phyloP scores from a whole-genome alignment of 2,797 vertebrate species.

The Cheirogaleus major region DNA sequence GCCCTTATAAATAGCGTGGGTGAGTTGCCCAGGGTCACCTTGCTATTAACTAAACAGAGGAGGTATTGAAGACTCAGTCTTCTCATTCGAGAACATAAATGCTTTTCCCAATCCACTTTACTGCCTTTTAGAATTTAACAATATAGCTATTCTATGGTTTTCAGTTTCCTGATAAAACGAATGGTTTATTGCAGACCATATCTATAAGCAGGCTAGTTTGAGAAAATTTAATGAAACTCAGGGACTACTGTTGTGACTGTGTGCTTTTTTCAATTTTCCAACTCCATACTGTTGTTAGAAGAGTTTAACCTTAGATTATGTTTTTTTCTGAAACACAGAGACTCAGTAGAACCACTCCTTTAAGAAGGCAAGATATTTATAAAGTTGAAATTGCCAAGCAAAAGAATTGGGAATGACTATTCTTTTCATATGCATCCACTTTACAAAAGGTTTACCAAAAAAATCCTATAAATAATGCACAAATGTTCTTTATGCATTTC shows the following conservation, averaged over 20 bases:
- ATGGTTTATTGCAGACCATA: not conserved
- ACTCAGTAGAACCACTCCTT: not conserved
- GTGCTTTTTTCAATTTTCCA: not conserved
- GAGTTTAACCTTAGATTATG: not conserved
- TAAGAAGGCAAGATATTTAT: not conserved
- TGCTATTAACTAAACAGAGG: not conserved
- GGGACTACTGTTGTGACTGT: not conserved
- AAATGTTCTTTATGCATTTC: conserved; percentile 8
- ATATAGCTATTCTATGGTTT: not conserved
- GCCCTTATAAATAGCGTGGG: too few species aligned
- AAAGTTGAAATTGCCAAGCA: not conserved
- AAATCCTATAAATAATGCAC: conserved; percentile 24
- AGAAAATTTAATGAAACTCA: not conserved
- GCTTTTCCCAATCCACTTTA: not conserved
- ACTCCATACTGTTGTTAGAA: not conserved
- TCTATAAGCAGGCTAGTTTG: not conserved
- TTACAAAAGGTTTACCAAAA: conserved; percentile 15
- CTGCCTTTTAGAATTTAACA: not conserved
- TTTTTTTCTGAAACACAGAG: not conserved
- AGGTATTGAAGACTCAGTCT: not conserved
- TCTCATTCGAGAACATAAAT: not conserved
- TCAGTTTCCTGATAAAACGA: not conserved
- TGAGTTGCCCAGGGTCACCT: not conserved
- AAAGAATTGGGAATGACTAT: not conserved
- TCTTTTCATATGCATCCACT: not conserved